These are phyloP conservation scores for Drosophila asahinai DNA, from an alignment of 1,140 invertebrate genomes.

Conservation along the genomic window DNA sequence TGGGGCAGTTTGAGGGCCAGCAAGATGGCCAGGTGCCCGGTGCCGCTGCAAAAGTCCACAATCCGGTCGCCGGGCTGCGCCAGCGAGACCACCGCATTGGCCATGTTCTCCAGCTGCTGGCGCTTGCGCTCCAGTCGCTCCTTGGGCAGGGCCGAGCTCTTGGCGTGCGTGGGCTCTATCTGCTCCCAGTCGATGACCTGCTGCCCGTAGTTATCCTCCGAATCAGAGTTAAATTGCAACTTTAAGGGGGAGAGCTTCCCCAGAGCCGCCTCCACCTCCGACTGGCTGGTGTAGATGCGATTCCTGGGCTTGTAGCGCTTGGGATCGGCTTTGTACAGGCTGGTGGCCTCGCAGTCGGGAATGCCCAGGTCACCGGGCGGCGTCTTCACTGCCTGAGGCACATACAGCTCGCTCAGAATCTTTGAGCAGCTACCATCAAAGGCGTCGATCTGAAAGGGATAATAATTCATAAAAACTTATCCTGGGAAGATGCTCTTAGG, in stretches of 20 bases:
- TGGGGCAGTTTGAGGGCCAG: constrained; percentile 92
- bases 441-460: constrained; percentile 59
- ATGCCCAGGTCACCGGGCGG: constrained; percentile 46
- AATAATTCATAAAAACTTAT: background rate
- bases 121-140: constrained; percentile 92
- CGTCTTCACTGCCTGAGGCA: constrained; percentile 15
- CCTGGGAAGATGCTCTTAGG: no score
- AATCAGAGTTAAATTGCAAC: constrained; percentile 61
- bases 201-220: constrained; percentile 52
- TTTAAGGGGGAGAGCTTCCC: constrained; percentile 78
- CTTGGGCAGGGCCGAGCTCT: constrained; percentile 91
- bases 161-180: constrained; percentile 75
- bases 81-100: constrained; percentile 91
- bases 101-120: constrained; percentile 95
- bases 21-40: constrained; percentile 96
- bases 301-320: constrained; percentile 90
- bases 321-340: constrained; percentile 92
- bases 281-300: constrained; percentile 90
- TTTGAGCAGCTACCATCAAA: constrained; percentile 57
- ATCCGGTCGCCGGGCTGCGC: constrained; percentile 88
- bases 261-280: constrained; percentile 90
- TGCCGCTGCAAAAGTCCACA: constrained; percentile 97
- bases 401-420: constrained; percentile 66
- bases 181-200: constrained; percentile 72
- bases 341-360: constrained; percentile 72